phyloP scores from a whole-genome alignment of 2,113 vertebrate species.

The Nymphicus hollandicus region DNA sequence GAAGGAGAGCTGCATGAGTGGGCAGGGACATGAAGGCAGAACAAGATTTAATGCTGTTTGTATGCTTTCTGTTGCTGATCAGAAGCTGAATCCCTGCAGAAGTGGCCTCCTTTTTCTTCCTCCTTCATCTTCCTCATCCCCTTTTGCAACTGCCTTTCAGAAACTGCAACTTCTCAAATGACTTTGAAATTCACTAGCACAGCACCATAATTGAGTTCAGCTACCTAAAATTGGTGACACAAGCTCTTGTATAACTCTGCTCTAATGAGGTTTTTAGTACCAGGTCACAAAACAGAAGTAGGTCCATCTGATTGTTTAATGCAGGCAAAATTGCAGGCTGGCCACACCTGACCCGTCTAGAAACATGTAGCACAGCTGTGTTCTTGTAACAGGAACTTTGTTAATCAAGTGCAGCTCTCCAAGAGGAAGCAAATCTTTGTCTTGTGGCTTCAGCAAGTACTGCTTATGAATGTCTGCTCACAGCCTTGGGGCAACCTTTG shows the following conservation, averaged over 20 bases:
- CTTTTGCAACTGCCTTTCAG: background rate
- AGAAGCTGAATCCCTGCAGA: background rate
- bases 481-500: background rate
- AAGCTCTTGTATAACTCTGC: background rate
- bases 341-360: background rate
- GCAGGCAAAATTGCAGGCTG: background rate
- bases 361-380: background rate
- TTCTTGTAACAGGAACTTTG: background rate
- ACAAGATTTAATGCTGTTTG: background rate
- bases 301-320: background rate
- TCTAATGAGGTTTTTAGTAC: background rate
- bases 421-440: background rate
- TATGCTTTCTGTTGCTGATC: background rate
- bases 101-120: background rate
- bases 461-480: background rate
- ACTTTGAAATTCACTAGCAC: background rate
- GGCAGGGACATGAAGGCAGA: background rate
- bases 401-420: background rate
- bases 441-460: background rate
- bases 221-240: background rate
- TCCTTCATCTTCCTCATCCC: background rate
- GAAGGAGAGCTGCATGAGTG: background rate
- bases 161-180: background rate
- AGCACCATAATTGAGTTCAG: background rate
- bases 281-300: background rate